Evolutionary conservation across 2,888 invertebrate genomes (phyloP).

Genomic region (Catotricha subobsoleta): DNA sequence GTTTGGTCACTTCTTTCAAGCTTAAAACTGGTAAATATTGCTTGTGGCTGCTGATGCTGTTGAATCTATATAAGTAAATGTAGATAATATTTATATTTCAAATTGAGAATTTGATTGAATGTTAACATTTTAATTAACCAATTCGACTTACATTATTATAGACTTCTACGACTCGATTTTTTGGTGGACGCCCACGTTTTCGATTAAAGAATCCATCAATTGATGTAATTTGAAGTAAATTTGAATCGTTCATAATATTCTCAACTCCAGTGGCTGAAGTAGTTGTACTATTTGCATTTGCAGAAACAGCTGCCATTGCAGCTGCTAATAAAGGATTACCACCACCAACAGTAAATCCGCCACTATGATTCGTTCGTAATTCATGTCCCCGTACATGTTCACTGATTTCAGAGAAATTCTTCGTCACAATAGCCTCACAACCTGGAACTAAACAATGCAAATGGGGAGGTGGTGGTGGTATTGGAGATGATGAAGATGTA

Average conservation of each 20-base stretch:
- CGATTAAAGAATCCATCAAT: slow-evolving; percentile 84
- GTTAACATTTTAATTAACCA: background rate
- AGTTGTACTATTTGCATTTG: no score
- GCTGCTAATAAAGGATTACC: no score
- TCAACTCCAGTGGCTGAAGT: no score
- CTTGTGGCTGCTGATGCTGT: slow-evolving; percentile 58
- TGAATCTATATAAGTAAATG: slow-evolving; percentile 17
- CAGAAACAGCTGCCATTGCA: no score
- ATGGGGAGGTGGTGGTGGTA: slow-evolving; percentile 11
- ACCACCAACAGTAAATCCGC: slow-evolving; percentile 7
- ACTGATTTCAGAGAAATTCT: slow-evolving; percentile 13
- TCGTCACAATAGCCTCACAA: slow-evolving; percentile 15
- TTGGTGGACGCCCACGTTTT: slow-evolving; percentile 89
- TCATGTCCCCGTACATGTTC: slow-evolving; percentile 16
- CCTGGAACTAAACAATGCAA: slow-evolving; percentile 15
- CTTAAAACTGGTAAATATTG: slow-evolving; percentile 85
- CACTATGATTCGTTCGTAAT: background rate
- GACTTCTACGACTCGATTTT: slow-evolving; percentile 83
- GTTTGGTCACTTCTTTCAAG: slow-evolving; percentile 50
- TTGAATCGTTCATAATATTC: slow-evolving; percentile 11
- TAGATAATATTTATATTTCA: background rate
- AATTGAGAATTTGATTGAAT: background rate
- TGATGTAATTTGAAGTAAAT: slow-evolving; percentile 36
- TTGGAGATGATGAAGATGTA: no score
- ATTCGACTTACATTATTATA: slow-evolving; percentile 59